Conservation (phyloP, 2,888 invertebrate species). For the Magallana nippona region DNA sequence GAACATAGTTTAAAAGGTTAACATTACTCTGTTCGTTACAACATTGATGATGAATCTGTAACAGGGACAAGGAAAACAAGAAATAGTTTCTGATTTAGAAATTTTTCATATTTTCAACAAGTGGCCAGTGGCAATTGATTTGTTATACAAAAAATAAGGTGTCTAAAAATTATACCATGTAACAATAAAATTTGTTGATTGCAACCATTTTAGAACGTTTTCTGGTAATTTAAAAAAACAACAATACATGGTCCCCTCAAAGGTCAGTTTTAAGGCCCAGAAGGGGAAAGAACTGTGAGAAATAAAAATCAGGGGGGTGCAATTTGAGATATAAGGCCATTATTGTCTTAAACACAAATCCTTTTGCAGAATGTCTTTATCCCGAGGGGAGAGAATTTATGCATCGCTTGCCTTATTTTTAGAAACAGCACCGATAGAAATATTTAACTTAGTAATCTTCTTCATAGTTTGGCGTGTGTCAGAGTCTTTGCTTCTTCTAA, state of each 20-base stretch:
- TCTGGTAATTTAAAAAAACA: no score
- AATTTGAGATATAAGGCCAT: constrained; percentile 12
- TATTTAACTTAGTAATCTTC: constrained; percentile 15
- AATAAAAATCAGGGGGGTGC: background rate
- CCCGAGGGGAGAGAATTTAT: constrained; percentile 2
- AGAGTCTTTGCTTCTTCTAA: background rate
- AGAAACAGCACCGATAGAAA: constrained; percentile 4
- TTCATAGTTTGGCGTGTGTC: background rate
- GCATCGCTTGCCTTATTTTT: background rate
- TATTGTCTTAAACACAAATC: background rate
- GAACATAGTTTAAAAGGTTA: no score
- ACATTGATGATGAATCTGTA: no score
- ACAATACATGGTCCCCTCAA: background rate
- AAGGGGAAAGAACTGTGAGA: background rate
- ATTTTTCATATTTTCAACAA: no score
- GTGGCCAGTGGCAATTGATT: no score
- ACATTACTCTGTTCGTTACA: no score
- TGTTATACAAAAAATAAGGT: no score
- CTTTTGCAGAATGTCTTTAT: background rate
- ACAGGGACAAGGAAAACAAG: no score
- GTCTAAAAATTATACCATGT: no score
- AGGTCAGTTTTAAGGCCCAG: background rate
- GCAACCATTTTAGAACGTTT: no score
- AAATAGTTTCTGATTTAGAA: no score
- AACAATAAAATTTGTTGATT: no score